Evolutionary conservation across 2,797 vertebrate species (phyloP).

Genomic region (Sebastes glaucus): DNA sequence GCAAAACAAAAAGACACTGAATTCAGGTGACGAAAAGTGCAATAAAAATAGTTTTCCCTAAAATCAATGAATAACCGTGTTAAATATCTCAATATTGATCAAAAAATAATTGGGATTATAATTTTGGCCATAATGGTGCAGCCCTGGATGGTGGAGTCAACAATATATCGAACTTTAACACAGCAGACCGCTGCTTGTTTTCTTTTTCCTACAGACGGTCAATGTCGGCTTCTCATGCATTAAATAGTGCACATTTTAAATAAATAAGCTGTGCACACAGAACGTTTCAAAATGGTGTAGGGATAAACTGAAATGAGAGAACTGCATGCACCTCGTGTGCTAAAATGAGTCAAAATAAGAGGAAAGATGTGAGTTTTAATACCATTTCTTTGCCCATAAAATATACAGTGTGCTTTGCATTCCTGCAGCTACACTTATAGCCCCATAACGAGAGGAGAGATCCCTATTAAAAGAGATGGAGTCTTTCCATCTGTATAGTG

Average conservation of each 20-base stretch:
- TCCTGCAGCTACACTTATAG: constrained; percentile 8
- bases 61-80: too few relatives aligned
- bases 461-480: neutral
- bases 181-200: neutral
- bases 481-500: neutral
- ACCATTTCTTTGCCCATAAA: neutral
- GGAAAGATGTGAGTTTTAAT: neutral
- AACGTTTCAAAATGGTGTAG: neutral
- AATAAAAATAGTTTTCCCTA: too few relatives aligned
- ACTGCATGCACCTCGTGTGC: neutral
- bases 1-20: too few relatives aligned
- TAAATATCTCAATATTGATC: too few relatives aligned
- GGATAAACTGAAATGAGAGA: neutral
- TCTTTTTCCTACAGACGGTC: neutral
- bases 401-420: neutral
- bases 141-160: too few relatives aligned
- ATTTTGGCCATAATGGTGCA: too few relatives aligned
- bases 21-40: too few relatives aligned
- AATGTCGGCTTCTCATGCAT: neutral
- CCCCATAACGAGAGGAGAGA: constrained; percentile 6
- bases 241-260: neutral
- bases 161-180: neutral
- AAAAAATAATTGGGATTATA: too few relatives aligned
- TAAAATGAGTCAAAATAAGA: neutral
- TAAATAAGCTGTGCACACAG: neutral